phyloP scores from a whole-genome alignment of 2,888 invertebrate genomes.

The Caenorhabditis sp. region DNA sequence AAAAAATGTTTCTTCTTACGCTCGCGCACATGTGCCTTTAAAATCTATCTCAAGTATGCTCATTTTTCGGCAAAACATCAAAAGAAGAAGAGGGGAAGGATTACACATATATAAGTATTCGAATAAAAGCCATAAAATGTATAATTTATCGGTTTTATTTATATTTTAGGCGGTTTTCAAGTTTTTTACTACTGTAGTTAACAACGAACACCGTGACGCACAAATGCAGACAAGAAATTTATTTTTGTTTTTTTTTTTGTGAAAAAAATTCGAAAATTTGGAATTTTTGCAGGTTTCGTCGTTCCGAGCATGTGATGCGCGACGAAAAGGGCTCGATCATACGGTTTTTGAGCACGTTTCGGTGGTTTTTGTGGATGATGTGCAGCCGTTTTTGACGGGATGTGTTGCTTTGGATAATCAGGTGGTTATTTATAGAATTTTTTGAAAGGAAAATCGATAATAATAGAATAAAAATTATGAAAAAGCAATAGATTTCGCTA shows the following conservation, averaged over 20 bases:
- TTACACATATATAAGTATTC: neutral
- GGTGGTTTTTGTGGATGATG: constrained; percentile 61
- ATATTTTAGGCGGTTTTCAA: too few species aligned
- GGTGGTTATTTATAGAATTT: neutral
- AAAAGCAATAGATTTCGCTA: too few species aligned
- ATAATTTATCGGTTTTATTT: too few species aligned
- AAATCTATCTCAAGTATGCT: neutral
- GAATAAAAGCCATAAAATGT: neutral
- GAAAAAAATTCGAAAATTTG: neutral
- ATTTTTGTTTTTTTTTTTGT: neutral
- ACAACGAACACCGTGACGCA: too few species aligned
- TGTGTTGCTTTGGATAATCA: constrained; percentile 62
- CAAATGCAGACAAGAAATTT: too few species aligned
- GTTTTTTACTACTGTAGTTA: too few species aligned
- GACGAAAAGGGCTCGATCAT: constrained; percentile 50
- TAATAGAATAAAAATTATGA: too few species aligned
- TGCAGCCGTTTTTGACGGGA: constrained; percentile 57
- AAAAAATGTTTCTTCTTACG: too few species aligned
- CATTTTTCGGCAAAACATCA: neutral
- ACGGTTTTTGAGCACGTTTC: constrained; percentile 57
- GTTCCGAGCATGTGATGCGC: constrained; percentile 55
- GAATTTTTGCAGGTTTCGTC: constrained; percentile 45
- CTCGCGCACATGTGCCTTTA: neutral
- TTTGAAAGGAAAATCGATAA: too few species aligned
- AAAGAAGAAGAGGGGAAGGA: neutral